These are phyloP conservation scores for Metacarcinus magister DNA, from an alignment of 2,888 invertebrate genomes.

Conservation along the genomic window DNA sequence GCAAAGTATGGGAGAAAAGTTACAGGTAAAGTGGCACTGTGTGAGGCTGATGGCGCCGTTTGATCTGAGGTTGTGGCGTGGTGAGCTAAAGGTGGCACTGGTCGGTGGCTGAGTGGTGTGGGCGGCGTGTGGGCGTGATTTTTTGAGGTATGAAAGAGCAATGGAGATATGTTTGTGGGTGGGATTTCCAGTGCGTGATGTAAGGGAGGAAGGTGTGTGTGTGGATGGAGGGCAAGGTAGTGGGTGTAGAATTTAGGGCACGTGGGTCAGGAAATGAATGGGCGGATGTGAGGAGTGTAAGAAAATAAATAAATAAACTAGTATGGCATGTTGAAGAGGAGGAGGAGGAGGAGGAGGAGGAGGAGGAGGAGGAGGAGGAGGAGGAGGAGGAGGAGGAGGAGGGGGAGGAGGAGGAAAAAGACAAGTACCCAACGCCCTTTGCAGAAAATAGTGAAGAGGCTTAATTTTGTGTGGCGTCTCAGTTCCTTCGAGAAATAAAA, in stretches of 20 bases:
- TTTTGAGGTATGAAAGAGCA: neutral
- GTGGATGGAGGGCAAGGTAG: neutral
- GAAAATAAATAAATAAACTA: conserved; percentile 1
- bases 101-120: neutral
- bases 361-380: conserved; percentile 15
- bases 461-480: neutral
- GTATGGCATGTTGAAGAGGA: neutral
- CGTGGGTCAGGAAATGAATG: neutral
- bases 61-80: too few relatives aligned
- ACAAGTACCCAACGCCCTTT: neutral
- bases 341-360: neutral
- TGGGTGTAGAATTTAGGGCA: neutral
- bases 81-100: neutral
- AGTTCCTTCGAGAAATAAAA: neutral
- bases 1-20: neutral
- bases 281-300: neutral
- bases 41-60: too few relatives aligned
- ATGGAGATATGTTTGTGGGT: neutral
- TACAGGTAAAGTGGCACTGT: neutral
- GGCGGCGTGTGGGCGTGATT: neutral
- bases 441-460: neutral
- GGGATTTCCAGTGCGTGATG: neutral
- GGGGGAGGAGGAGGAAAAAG: too few relatives aligned
- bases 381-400: neutral
- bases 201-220: neutral